phyloP scores from a whole-genome alignment of 2,113 vertebrate genomes.

The Halcyon malimbica region DNA sequence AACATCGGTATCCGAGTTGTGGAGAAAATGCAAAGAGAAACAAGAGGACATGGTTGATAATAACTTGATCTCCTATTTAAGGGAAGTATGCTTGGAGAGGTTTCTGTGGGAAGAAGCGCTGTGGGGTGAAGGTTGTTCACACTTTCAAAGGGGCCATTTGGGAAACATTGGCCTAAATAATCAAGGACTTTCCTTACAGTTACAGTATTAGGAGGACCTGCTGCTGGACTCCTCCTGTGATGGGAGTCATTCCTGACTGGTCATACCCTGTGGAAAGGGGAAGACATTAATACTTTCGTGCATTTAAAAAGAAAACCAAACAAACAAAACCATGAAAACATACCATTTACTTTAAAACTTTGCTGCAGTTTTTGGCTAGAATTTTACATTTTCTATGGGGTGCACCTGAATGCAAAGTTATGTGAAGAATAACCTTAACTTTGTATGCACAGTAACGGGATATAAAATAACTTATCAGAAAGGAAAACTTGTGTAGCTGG shows the following conservation, averaged over 20 bases:
- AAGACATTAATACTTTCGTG: not conserved
- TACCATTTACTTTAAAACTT: not conserved
- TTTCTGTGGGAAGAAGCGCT: not conserved
- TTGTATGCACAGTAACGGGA: slow-evolving; percentile 2
- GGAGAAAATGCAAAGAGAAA: not conserved
- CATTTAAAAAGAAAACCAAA: not conserved
- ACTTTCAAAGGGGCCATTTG: not conserved
- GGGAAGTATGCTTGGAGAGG: not conserved
- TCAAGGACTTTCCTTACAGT: not conserved
- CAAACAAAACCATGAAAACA: not conserved
- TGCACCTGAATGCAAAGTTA: not conserved
- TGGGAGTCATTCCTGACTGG: not conserved
- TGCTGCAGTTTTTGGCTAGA: not conserved
- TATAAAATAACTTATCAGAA: slow-evolving; percentile 42
- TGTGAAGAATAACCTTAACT: not conserved
- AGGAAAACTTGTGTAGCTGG: slow-evolving; percentile 11
- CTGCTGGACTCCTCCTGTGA: not conserved
- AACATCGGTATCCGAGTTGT: not conserved
- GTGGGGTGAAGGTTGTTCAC: not conserved
- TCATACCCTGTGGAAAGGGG: not conserved
- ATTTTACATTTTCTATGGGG: not conserved
- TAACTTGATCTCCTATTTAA: not conserved
- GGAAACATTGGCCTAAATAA: not conserved
- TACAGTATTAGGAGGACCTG: not conserved
- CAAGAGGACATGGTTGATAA: not conserved